These are phyloP conservation scores for Bathynomus jamesi DNA, from an alignment of 1,140 invertebrate genomes.

Conservation along the genomic window DNA sequence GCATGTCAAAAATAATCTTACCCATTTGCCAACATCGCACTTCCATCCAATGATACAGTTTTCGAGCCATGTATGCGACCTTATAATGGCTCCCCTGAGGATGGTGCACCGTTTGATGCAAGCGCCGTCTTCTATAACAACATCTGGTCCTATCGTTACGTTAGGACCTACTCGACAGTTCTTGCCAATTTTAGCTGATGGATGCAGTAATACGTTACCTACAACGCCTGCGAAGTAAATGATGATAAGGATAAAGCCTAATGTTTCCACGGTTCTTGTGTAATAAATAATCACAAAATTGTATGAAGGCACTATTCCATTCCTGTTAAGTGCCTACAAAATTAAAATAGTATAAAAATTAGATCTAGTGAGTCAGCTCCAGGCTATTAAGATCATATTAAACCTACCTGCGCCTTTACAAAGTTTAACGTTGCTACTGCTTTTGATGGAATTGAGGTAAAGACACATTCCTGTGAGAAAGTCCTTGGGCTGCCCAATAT, in stretches of 20 bases:
- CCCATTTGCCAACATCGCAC: slow-evolving; percentile 89
- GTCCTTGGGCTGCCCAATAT: slow-evolving; percentile 98
- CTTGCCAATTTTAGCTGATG: slow-evolving; percentile 82
- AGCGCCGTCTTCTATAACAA: slow-evolving; percentile 87
- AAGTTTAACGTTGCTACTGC: slow-evolving; percentile 64
- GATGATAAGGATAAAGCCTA: slow-evolving; percentile 99
- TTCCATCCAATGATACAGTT: slow-evolving; percentile 94
- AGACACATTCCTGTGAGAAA: slow-evolving; percentile 82
- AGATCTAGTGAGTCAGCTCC: too few relatives aligned
- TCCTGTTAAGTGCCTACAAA: too few relatives aligned
- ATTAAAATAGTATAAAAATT: too few relatives aligned
- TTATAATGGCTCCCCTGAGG: slow-evolving; percentile 72
- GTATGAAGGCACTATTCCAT: too few relatives aligned
- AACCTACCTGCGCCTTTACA: slow-evolving; percentile 57
- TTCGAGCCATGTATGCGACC: slow-evolving; percentile 92
- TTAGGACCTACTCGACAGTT: slow-evolving; percentile 97
- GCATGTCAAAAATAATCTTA: slow-evolving; percentile 42
- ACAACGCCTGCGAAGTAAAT: slow-evolving; percentile 19
- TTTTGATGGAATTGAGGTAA: slow-evolving; percentile 65
- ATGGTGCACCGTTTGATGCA: slow-evolving; percentile 90
- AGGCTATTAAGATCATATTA: too few relatives aligned
- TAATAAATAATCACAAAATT: too few relatives aligned
- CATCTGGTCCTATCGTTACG: slow-evolving; percentile 93
- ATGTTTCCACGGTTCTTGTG: too few relatives aligned
- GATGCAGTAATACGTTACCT: slow-evolving; percentile 53